Conservation (phyloP, 2,113 vertebrate genomes). For the Gnathonemus echidnorhynchus region DNA sequence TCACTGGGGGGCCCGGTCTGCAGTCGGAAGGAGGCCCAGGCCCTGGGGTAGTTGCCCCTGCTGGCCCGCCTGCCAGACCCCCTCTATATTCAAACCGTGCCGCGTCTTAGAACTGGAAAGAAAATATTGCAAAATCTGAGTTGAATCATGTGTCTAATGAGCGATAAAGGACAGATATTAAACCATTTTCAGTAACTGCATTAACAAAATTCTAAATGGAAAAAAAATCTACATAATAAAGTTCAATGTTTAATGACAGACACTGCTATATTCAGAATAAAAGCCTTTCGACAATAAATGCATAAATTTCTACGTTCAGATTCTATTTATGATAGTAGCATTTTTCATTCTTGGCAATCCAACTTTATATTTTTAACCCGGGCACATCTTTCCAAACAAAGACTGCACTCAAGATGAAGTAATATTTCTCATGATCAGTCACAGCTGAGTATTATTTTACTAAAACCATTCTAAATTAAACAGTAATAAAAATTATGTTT, state of each 20-base stretch:
- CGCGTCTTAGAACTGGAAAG: not conserved
- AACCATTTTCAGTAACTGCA: not conserved
- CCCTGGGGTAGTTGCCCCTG: no score
- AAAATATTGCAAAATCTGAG: not conserved
- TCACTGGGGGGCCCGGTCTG: no score
- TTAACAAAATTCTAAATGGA: not conserved
- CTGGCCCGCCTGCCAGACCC: no score
- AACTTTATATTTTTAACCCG: not conserved
- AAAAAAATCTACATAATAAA: not conserved
- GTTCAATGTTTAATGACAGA: not conserved
- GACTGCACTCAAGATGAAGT: not conserved
- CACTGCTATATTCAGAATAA: not conserved
- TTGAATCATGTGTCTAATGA: not conserved
- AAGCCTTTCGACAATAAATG: not conserved
- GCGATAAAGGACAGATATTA: not conserved
- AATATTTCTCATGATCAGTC: not conserved
- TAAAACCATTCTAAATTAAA: not conserved
- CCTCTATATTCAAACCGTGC: not conserved
- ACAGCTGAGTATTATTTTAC: not conserved
- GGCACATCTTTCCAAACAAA: not conserved
- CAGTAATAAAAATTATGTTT: not conserved
- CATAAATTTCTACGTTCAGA: not conserved
- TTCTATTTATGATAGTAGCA: not conserved
- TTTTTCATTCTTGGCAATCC: not conserved
- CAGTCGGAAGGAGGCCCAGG: no score